Base-by-base conservation (phyloP, 2,797 vertebrate genomes). In the Spatula versicolor region DNA sequence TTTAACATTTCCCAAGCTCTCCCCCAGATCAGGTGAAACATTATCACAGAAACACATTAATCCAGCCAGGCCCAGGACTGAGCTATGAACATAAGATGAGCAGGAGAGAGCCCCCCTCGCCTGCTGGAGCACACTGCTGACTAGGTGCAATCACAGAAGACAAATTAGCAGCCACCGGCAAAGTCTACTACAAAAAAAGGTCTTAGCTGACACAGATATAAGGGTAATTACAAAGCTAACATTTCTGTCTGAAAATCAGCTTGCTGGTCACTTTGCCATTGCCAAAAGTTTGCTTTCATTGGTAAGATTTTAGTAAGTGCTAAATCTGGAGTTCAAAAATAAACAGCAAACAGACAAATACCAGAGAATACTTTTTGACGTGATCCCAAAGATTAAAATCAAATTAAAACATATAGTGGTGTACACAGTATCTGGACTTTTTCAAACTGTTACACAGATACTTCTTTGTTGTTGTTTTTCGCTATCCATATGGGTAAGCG, bases 221-320 rank as follows among this genome's bases (percentile, higher is more conserved):
- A 50, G 15, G 23, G 43, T 46, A 73, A 78, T 58, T 68, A 78
- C 26, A 76, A 86, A 81, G 48, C 7, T 62, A 89, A 87, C 21
- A 39, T 52, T 84, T 86, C n/a, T 71, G 19, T 76, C 59, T 75
- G 35, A 89, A 83, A 63, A 83, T 66, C 55, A 76, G 37, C 60
- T 66, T 33, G 31, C 17, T 43, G 39, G 48, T 60, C 33, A 63
- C 63, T 19, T n/a, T 69, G 37, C 46, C 21, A 25, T 7, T 69
- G 83, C 46, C 21, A 84, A 31, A 72, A 84, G 33, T 58, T 89
- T 62, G 54, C 69, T 90, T 90, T 89, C 21, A 75, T 58, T 54
- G 66, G 16, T 26, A n/a, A 68, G 28, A 83, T 56, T 73, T 83
- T 23, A 81, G 31, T 18, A 90, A 86, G 41, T 43, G 54, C 33